Conservation (phyloP, 2,113 vertebrate species). For the Sylvia atricapilla region DNA sequence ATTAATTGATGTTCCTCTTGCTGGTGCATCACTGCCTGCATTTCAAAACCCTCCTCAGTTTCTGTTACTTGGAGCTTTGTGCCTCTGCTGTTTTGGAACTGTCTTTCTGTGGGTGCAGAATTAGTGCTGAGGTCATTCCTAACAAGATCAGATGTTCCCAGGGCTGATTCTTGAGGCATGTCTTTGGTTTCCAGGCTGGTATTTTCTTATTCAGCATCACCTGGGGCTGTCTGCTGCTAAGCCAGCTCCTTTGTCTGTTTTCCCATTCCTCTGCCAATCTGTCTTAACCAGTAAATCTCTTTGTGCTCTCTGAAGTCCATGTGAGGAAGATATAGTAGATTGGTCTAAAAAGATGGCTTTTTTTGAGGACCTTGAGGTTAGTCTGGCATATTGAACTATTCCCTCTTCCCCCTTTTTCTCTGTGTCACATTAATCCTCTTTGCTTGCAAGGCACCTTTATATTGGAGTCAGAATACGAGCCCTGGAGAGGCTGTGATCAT, state of each 20-base stretch:
- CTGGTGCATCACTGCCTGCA: not conserved
- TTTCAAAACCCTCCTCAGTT: not conserved
- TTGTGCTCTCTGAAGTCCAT: not conserved
- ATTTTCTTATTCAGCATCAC: slow-evolving; percentile 5
- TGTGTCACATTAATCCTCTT: not conserved
- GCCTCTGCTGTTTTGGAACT: not conserved
- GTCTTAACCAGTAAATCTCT: slow-evolving; percentile 10
- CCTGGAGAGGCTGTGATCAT: not conserved
- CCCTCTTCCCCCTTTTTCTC: not conserved
- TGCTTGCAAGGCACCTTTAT: not conserved
- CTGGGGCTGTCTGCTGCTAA: slow-evolving; percentile 11
- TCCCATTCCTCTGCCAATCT: not conserved
- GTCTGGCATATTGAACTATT: not conserved
- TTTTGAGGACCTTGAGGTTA: not conserved
- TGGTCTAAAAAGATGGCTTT: not conserved
- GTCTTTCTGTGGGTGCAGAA: not conserved
- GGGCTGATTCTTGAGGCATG: not conserved
- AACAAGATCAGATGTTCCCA: not conserved
- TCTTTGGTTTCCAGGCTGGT: slow-evolving; percentile 27
- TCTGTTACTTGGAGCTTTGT: not conserved
- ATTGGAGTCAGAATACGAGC: not conserved
- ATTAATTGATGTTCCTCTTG: not conserved
- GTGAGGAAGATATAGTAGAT: not conserved
- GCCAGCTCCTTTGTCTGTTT: slow-evolving; percentile 20
- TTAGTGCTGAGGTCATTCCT: not conserved